phyloP scores from a whole-genome alignment of 2,888 invertebrate species.

The Drosophila ezoana region DNA sequence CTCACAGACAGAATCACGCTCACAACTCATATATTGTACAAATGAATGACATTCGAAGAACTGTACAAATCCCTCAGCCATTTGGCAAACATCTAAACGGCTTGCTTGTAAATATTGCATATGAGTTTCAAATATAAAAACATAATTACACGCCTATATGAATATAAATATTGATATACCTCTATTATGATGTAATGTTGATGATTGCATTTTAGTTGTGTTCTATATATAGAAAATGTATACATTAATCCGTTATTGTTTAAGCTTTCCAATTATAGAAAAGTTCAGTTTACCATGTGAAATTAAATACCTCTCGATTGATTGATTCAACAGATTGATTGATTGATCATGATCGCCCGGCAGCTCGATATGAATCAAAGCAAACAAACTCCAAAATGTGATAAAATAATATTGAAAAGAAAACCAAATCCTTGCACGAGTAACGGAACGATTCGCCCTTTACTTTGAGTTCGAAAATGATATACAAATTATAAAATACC shows the following conservation, averaged over 20 bases:
- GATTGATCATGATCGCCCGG: constrained; percentile 18
- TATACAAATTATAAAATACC: constrained; percentile 8
- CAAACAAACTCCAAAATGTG: constrained; percentile 24
- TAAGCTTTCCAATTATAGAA: constrained; percentile 50
- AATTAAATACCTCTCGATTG: constrained; percentile 18
- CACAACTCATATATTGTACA: constrained; percentile 14
- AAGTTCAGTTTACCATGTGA: constrained; percentile 60
- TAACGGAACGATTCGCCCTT: constrained; percentile 83
- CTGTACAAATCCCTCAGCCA: constrained; percentile 5
- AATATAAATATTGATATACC: not conserved
- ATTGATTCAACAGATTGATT: constrained; percentile 6
- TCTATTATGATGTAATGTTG: constrained; percentile 5
- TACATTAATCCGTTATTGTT: constrained; percentile 46
- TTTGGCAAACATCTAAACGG: constrained; percentile 4
- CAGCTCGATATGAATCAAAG: constrained; percentile 6
- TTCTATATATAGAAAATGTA: constrained; percentile 23
- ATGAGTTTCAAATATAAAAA: constrained; percentile 46
- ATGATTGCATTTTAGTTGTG: constrained; percentile 30
- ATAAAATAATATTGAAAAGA: constrained; percentile 20
- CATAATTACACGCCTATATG: constrained; percentile 3
- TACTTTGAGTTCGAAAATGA: constrained; percentile 58
- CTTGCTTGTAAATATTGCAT: constrained; percentile 70
- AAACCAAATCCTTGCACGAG: constrained; percentile 85
- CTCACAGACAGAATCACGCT: not conserved
- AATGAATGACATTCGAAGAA: not conserved